A percentile compares a stretch with the other conserved stretches of the same genome.
These are phyloP conservation scores for Pectinophora gossypiella DNA, from an alignment of 1,140 invertebrate species.

Conservation along the genomic window DNA sequence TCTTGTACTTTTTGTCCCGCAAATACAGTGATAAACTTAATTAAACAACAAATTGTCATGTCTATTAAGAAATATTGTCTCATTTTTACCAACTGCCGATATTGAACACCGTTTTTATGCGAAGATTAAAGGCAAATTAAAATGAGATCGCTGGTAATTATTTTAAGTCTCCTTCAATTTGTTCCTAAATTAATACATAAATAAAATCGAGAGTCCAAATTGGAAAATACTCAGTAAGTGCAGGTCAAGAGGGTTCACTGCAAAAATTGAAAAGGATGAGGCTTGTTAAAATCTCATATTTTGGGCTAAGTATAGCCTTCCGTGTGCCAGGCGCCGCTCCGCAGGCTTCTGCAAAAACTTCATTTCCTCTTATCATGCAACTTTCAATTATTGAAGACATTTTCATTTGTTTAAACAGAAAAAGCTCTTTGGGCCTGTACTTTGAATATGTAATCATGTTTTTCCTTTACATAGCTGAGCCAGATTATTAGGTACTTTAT, in stretches of 20 bases:
- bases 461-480: too few relatives aligned
- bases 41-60: background rate
- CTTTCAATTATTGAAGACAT: too few relatives aligned
- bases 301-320: constrained; percentile 37
- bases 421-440: too few relatives aligned
- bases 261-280: constrained; percentile 7
- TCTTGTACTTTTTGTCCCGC: background rate
- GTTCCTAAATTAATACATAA: background rate
- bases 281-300: constrained; percentile 42
- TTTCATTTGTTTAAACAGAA: too few relatives aligned
- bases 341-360: background rate
- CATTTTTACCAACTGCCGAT: too few relatives aligned
- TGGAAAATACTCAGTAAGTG: constrained; percentile 6
- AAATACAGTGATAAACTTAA: background rate
- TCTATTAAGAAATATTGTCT: too few relatives aligned
- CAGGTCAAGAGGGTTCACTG: background rate
- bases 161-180: background rate
- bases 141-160: too few relatives aligned
- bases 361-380: background rate
- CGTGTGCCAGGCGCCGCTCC: constrained; percentile 9
- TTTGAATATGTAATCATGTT: too few relatives aligned
- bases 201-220: constrained; percentile 5
- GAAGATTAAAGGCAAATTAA: too few relatives aligned
- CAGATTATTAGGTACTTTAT: too few relatives aligned
- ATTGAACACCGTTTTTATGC: too few relatives aligned